Base-by-base conservation (phyloP, 2,888 invertebrate genomes). In the Spisula subtruncata region DNA sequence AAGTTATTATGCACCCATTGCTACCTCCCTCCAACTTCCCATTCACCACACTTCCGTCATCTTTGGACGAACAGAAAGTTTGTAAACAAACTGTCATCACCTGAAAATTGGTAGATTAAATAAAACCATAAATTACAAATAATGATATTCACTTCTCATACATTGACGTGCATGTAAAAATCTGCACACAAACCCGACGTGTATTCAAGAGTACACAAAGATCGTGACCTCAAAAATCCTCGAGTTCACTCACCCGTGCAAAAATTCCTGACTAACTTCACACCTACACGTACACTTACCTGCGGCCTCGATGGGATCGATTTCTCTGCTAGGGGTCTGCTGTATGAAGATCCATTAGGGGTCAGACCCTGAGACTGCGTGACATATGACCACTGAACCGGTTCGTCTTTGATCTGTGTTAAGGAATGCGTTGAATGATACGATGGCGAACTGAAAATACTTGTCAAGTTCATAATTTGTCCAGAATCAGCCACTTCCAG, bases 401-500 rank as follows among this genome's bases (percentile, higher is more conserved):
- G 83, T 25, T 92, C 90, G 56, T 93, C 92, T 87, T 93, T 92
- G 56, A 93, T 87, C 79, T 92, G 89, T 14, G 91, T 89, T 18
- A 93, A 87, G 12, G 93, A 92, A 35, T 94, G 93, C 29, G 85
- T 29, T 56, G 89, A 89, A 46, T 81, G 54, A 79, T 82, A 84
- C 41, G 87, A 81, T 25, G 89, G 91, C 54, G 92, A 89, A 79
- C 93, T 91, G 88, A 94, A 94, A 87, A 94, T 93, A 81, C 94
- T 94, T n/a, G 94, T 93, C 89, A 95, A 92, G 89, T 94, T 94
- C 89, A 95, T 89, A 83, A 95, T 94, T 84, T 95, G 94, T 35
- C 94, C 92, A 66, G 94, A 94, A 85, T 93, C 93, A 66, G 90
- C 91, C 48, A 85, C 85, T 71, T 95, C 94, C 56, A 90, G 51